Percentiles rank a stretch among this genome's conserved stretches.
Evolutionary conservation across 2,888 invertebrate species (phyloP).

Genomic region (Diarsia brunnea): DNA sequence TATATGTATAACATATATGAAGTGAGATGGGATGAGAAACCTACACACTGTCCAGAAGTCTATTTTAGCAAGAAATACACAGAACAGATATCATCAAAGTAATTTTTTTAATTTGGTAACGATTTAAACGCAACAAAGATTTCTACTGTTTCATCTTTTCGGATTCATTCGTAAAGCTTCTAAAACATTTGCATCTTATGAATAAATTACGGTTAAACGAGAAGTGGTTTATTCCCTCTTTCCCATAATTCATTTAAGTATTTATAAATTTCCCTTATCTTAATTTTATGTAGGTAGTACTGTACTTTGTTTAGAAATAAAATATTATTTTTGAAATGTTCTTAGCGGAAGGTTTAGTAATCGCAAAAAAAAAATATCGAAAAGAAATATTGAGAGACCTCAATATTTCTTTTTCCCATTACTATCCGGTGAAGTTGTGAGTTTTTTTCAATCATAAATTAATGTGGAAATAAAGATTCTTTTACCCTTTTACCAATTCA

Average conservation of each 20-base stretch:
- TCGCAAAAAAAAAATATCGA: too few relatives aligned
- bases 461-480: not conserved
- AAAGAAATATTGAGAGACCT: too few relatives aligned
- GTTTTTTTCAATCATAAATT: not conserved
- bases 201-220: conserved; percentile 48
- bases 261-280: conserved; percentile 21
- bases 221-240: conserved; percentile 16
- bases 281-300: not conserved
- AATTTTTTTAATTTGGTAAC: not conserved
- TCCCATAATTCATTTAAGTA: conserved; percentile 8
- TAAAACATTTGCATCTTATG: conserved; percentile 59
- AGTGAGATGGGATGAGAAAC: not conserved
- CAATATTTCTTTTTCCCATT: too few relatives aligned
- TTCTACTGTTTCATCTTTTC: conserved; percentile 31
- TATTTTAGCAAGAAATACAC: not conserved
- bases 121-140: conserved; percentile 1
- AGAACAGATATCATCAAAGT: not conserved
- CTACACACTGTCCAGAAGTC: not conserved
- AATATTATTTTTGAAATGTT: not conserved
- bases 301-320: not conserved
- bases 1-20: too few relatives aligned
- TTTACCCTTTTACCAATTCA: too few relatives aligned
- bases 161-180: conserved; percentile 27
- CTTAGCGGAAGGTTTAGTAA: too few relatives aligned
- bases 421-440: not conserved